phyloP scores from a whole-genome alignment of 2,888 invertebrate species.

The Acronicta aceris region DNA sequence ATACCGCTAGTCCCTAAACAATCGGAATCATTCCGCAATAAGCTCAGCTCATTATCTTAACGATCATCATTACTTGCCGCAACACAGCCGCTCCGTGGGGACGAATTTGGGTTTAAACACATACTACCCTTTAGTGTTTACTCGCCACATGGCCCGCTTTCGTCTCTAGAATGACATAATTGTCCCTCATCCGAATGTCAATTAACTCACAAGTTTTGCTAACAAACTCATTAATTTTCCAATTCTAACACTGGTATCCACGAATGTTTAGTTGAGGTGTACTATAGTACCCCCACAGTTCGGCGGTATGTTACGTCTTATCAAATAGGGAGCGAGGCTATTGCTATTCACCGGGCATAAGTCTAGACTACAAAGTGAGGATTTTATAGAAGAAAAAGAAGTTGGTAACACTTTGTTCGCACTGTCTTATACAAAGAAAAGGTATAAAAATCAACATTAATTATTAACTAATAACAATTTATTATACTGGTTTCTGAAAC shows the following conservation, averaged over 20 bases:
- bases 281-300: too few relatives aligned
- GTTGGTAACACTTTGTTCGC: too few relatives aligned
- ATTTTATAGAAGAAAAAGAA: too few relatives aligned
- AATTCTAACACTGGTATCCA: constrained; percentile 9
- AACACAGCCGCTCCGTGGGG: constrained; percentile 16
- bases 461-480: too few relatives aligned
- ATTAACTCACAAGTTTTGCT: constrained; percentile 31
- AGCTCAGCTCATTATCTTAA: constrained; percentile 21
- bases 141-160: constrained; percentile 17
- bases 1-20: not conserved
- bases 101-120: constrained; percentile 31
- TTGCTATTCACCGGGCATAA: too few relatives aligned
- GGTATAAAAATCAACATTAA: too few relatives aligned
- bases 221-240: constrained; percentile 20
- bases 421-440: too few relatives aligned
- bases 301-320: too few relatives aligned
- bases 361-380: too few relatives aligned
- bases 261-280: constrained; percentile 2
- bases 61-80: constrained; percentile 18
- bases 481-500: too few relatives aligned
- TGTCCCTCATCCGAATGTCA: constrained; percentile 28
- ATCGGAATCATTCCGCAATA: constrained; percentile 15
- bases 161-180: constrained; percentile 25
- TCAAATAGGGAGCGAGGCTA: too few relatives aligned
- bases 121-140: constrained; percentile 41